Evolutionary conservation across 2,797 vertebrate genomes (phyloP).

Genomic region (Micropoecilia bifurca): DNA sequence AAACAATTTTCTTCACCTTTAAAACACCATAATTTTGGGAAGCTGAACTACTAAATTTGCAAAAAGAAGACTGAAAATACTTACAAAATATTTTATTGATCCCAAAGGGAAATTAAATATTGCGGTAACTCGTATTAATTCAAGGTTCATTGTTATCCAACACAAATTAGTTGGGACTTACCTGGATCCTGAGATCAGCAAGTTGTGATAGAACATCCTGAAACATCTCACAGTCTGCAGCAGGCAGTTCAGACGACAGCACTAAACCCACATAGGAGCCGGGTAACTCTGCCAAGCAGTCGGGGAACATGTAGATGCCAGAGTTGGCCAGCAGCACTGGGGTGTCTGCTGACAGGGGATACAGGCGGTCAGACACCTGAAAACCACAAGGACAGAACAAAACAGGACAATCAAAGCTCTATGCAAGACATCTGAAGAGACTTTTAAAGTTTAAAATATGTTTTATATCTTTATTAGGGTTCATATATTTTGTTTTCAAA

Average conservation of each 20-base stretch:
- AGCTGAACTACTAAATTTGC: not conserved
- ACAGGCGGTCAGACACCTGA: constrained; percentile 94
- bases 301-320: constrained; percentile 95
- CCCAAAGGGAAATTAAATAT: too few relatives aligned
- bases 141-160: not conserved
- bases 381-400: constrained; percentile 39
- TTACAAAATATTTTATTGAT: not conserved
- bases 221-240: constrained; percentile 84
- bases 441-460: not conserved
- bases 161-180: constrained; percentile 51
- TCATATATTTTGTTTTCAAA: not conserved
- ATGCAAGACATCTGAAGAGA: not conserved
- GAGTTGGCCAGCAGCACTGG: constrained; percentile 90
- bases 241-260: constrained; percentile 90
- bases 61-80: too few relatives aligned
- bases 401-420: not conserved
- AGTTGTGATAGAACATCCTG: constrained; percentile 89
- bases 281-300: constrained; percentile 83
- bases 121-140: too few relatives aligned
- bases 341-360: constrained; percentile 86
- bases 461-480: not conserved
- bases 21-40: not conserved
- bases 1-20: not conserved
- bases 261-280: constrained; percentile 92
- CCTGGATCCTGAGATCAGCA: constrained; percentile 91